phyloP scores from a whole-genome alignment of 2,113 vertebrate genomes.

The Gobius niger region DNA sequence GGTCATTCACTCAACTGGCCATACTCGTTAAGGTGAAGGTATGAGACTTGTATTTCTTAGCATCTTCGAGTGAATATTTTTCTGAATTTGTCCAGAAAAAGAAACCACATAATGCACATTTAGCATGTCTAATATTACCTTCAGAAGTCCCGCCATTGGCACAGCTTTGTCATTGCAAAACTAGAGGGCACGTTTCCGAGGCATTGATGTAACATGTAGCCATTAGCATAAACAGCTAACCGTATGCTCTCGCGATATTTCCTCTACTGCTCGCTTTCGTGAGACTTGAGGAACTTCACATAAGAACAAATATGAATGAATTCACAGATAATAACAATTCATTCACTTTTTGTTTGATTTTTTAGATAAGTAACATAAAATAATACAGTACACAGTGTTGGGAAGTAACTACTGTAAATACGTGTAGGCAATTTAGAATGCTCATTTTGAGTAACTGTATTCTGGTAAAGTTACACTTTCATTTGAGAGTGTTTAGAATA shows the following conservation, averaged over 20 bases:
- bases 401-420: no score
- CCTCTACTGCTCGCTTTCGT: neutral
- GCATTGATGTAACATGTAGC: conserved; percentile 1
- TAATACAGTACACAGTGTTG: no score
- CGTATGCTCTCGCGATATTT: conserved; percentile 64
- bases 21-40: neutral
- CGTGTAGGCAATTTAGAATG: no score
- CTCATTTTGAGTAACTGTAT: no score
- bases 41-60: neutral
- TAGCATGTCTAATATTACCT: conserved; percentile 61
- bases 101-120: neutral
- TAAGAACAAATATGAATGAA: no score
- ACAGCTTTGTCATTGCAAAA: conserved; percentile 16
- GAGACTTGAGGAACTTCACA: neutral
- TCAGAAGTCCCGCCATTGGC: conserved; percentile 74
- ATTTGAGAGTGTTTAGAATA: no score
- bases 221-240: conserved; percentile 52
- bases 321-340: no score
- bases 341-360: no score
- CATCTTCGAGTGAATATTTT: neutral
- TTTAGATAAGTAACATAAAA: no score
- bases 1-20: no score
- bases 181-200: conserved; percentile 13
- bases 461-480: no score
- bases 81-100: neutral